Evolutionary conservation across 1,140 invertebrate species (phyloP), one percentile per base, ranked within the genome.

Genomic region (Hylyphantes graminicola): DNA sequence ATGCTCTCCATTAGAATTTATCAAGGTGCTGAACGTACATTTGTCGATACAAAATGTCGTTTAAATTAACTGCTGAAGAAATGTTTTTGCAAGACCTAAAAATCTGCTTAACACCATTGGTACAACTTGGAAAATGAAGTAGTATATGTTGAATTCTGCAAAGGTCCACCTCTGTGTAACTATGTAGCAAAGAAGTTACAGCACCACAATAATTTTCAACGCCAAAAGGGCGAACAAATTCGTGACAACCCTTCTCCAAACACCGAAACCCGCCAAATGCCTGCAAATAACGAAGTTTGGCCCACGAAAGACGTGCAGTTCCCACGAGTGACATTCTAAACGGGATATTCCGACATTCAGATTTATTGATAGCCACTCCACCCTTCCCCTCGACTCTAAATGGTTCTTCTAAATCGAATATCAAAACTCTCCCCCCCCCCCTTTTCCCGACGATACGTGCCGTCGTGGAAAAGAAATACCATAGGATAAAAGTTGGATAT

Each of bases 341-440:
- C n/a, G 59, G 80, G 50, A 74, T 74, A 83, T 83, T 75, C 54
- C 80, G 80, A 83, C 80, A 83, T 83, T 83, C 80, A 83, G 80
- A 83, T 83, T 83, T 83, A 83, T 83, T 83, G 80, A 83, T 83
- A 83, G 80, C 65, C 76, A 55, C 51, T 53, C 78, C 67, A 63
- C 17, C 11, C 55, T 13, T 54, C 11, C 80, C 50, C 51, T 50
- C 63, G 54, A 65, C 80, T 11, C 57, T 74, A 65, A 83, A 75
- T 59, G 80, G 70, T 74, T 67, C 79, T 67, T 74, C 53, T 51
- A 67, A 81, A 81, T 73, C 68, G 79, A 81, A 81, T 72, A 35
- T 50, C 35, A 50, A 61, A 63, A 76, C 57, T 10, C 12, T 50
- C 5, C 17, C 50, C 7, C 61, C 21, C 51, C 50, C 54, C 19